Evolutionary conservation across 1,140 invertebrate genomes (phyloP).

Genomic region (Hydropsyche tenuis): DNA sequence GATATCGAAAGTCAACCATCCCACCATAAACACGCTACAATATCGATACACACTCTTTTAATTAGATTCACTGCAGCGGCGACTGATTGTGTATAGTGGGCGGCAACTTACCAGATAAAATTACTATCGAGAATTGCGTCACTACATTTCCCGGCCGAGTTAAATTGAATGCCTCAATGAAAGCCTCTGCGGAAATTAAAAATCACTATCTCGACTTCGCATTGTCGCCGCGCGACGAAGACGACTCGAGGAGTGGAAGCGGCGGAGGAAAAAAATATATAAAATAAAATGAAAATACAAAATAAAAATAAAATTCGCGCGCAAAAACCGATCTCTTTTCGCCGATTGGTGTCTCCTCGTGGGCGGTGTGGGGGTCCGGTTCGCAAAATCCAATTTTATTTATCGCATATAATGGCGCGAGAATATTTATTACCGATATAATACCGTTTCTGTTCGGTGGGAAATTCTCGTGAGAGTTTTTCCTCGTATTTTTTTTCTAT

Average conservation of each 20-base stretch:
- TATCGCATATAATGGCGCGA: constrained; percentile 24
- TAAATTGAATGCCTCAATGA: constrained; percentile 46
- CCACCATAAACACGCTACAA: no score
- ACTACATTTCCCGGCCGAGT: constrained; percentile 20
- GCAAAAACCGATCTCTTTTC: constrained; percentile 8
- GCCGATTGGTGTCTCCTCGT: no score
- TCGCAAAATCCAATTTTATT: constrained; percentile 23
- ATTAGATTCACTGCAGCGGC: background rate
- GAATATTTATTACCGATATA: constrained; percentile 24
- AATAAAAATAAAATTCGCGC: no score
- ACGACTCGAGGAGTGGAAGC: background rate
- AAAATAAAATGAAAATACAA: background rate
- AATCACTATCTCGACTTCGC: constrained; percentile 40
- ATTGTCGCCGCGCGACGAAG: constrained; percentile 6
- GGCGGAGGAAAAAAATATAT: background rate
- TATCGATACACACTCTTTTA: no score
- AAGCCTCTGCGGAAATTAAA: constrained; percentile 46
- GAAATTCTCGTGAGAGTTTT: background rate
- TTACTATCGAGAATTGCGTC: constrained; percentile 29
- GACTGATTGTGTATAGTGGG: background rate
- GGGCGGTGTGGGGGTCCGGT: no score
- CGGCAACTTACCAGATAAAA: constrained; percentile 2
- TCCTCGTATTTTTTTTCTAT: background rate
- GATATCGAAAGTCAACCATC: no score
- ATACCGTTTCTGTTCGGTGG: constrained; percentile 2